These are phyloP conservation scores for Ispidina lecontei DNA, from an alignment of 2,797 vertebrate genomes.

Conservation along the genomic window DNA sequence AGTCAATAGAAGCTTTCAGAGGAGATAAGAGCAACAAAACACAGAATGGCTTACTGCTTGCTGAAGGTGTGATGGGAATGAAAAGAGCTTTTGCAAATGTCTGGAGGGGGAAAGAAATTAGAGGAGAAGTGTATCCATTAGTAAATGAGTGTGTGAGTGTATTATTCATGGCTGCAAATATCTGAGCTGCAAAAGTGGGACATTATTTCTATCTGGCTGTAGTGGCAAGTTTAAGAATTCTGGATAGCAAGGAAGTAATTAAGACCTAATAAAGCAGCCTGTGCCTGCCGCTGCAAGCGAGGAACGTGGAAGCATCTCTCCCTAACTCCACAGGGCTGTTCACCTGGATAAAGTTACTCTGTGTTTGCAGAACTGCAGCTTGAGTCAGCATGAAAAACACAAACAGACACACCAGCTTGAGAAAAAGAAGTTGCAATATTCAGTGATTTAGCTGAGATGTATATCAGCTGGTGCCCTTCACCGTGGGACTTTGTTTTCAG, in stretches of 20 bases:
- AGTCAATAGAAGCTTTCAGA: conserved; percentile 58
- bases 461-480: not conserved
- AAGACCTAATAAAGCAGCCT: conserved; percentile 20
- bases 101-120: conserved; percentile 45
- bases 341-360: not conserved
- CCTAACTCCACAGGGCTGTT: not conserved
- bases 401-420: not conserved
- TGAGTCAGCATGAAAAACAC: not conserved
- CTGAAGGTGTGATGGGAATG: conserved; percentile 55
- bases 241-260: conserved; percentile 16
- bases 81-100: conserved; percentile 51
- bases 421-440: not conserved
- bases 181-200: not conserved
- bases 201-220: conserved; percentile 11
- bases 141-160: conserved; percentile 25
- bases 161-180: conserved; percentile 44
- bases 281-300: not conserved
- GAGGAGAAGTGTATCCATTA: conserved; percentile 48
- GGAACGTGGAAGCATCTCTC: not conserved
- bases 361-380: not conserved
- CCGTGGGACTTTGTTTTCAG: fast-evolving
- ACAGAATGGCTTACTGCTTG: not conserved
- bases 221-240: conserved; percentile 27
- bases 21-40: conserved; percentile 45
- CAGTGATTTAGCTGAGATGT: not conserved